phyloP scores from a whole-genome alignment of 2,113 vertebrate species.

The Labrus mixtus region DNA sequence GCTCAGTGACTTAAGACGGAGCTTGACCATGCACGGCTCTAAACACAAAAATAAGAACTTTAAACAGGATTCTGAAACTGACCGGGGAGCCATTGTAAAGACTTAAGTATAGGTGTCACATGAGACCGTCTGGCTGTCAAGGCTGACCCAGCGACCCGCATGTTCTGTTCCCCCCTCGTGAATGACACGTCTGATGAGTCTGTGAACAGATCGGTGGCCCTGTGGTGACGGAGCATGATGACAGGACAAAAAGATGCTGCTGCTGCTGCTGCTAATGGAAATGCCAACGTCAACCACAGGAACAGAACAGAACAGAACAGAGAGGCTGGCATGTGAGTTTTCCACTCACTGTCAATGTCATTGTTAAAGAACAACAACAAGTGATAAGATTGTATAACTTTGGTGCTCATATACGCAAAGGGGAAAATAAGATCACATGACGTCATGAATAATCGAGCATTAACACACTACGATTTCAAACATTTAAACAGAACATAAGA shows the following conservation, averaged over 20 bases:
- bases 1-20: too few relatives aligned
- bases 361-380: background rate
- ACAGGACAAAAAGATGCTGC: slow-evolving; percentile 40
- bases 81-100: too few relatives aligned
- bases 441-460: background rate
- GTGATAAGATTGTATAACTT: background rate
- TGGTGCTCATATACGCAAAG: background rate
- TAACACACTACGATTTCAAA: background rate
- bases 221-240: slow-evolving; percentile 38
- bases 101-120: too few relatives aligned
- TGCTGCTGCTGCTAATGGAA: slow-evolving; percentile 41
- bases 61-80: too few relatives aligned
- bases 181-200: slow-evolving; percentile 14
- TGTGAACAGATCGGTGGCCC: slow-evolving; percentile 1
- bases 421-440: background rate
- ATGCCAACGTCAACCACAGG: slow-evolving; percentile 22
- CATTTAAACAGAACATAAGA: background rate
- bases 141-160: background rate
- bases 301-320: slow-evolving; percentile 8
- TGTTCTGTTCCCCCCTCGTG: background rate
- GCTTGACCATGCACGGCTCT: too few relatives aligned
- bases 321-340: slow-evolving; percentile 12
- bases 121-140: too few relatives aligned
- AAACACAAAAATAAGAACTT: too few relatives aligned
- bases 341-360: background rate